phyloP scores from a whole-genome alignment of 2,888 invertebrate genomes.

The Diploptera punctata region DNA sequence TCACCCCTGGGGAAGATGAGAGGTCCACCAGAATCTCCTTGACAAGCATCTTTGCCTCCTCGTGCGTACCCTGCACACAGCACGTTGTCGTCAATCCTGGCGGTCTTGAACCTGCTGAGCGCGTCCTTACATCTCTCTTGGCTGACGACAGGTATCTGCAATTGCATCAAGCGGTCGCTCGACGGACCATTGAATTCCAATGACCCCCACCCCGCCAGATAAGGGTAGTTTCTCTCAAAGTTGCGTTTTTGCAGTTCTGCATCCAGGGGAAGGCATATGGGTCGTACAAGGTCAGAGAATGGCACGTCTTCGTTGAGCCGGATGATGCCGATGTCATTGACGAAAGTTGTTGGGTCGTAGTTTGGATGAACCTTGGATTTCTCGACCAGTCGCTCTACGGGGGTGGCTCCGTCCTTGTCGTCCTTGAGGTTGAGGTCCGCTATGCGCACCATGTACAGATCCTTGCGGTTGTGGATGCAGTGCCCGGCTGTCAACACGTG shows the following conservation, averaged over 20 bases:
- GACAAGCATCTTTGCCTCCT: conserved; percentile 76
- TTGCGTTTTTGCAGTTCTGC: conserved; percentile 60
- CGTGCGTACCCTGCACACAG: conserved; percentile 71
- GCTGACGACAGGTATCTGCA: conserved; percentile 73
- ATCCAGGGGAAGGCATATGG: conserved; percentile 76
- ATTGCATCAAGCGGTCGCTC: conserved; percentile 68
- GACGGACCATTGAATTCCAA: conserved; percentile 70
- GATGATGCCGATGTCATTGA: conserved; percentile 82
- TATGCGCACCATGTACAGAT: conserved; percentile 71
- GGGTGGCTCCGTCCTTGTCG: conserved; percentile 66
- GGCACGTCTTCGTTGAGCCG: conserved; percentile 63
- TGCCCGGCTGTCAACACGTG: conserved; percentile 59
- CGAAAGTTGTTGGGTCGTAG: conserved; percentile 67
- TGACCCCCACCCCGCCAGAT: conserved; percentile 87
- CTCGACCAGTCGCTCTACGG: conserved; percentile 67
- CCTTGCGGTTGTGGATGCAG: conserved; percentile 67
- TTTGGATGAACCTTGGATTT: conserved; percentile 69
- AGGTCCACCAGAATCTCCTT: conserved; percentile 82
- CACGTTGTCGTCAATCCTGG: conserved; percentile 66
- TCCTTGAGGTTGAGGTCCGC: conserved; percentile 78
- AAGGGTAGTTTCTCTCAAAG: conserved; percentile 66
- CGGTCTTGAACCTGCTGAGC: conserved; percentile 61
- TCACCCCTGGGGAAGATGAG: conserved; percentile 65
- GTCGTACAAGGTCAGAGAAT: conserved; percentile 70
- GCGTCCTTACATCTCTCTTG: conserved; percentile 66